A percentile compares a stretch with the other conserved stretches of the same genome.
Conservation (phyloP, 2,888 invertebrate species). For the Syrista parreyssii region DNA sequence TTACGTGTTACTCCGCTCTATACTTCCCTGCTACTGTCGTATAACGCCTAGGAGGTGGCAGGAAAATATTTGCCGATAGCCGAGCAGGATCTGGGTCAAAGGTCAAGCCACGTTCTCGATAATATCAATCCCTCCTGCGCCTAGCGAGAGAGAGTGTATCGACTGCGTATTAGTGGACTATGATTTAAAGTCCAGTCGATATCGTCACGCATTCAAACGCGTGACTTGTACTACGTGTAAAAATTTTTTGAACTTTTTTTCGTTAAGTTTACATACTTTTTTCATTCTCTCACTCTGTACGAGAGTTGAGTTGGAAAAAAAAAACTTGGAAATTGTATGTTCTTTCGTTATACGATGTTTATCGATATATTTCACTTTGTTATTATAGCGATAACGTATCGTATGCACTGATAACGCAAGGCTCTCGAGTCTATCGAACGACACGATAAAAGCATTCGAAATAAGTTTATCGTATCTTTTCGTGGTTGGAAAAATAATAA, state of each 20-base stretch:
- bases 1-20: neutral
- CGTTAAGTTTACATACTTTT: neutral
- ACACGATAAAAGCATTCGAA: neutral
- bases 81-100: constrained; percentile 39
- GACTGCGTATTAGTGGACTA: neutral
- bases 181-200: neutral
- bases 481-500: neutral
- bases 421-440: neutral
- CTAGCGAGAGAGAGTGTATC: neutral
- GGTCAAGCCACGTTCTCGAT: constrained; percentile 27
- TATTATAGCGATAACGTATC: neutral
- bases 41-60: neutral
- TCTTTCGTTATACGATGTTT: neutral
- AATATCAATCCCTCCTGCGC: neutral
- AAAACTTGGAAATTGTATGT: neutral
- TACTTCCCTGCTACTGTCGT: neutral
- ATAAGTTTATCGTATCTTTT: neutral
- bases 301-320: neutral
- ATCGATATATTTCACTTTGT: neutral
- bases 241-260: neutral
- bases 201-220: neutral
- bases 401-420: neutral
- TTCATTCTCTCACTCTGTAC: neutral
- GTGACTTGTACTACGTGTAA: neutral
- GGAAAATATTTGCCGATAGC: constrained; percentile 12